Base-by-base conservation (phyloP, 92 coral and sea anemone species). In the Epizoanthus scotinus region DNA sequence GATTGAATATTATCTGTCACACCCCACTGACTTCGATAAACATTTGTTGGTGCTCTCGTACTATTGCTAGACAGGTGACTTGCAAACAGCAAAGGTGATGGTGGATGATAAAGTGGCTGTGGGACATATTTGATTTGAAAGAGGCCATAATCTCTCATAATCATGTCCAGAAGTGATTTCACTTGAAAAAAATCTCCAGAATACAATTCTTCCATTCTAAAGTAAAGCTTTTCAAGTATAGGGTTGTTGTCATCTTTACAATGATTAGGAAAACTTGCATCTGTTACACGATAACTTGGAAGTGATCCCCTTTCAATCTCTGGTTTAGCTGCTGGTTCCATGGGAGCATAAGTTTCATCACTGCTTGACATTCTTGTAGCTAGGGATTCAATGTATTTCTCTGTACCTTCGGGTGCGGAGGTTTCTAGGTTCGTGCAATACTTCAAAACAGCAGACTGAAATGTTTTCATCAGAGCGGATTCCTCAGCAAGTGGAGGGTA, bases 51-150 rank as follows among this genome's bases (percentile, higher is more conserved):
- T 25, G 8, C 64, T 8, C 24, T n/a, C 5, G 21, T 59, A 15
- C 25, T 25, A 15, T 2, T 59, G 64, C 19, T n/a, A 2, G 64
- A 59, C 17, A 18, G 64, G 8, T n/a, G 25, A 59, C 26, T 59
- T 21, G 19, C 64, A 8, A 59, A 59, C 64, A 59, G 64, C 6
- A 59, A 9, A 2, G 64, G 21, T n/a, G 64, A 59, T 14, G 64
- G 64, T 59, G 64, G 64, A 25, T 59, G 64, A 59, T 59, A 59
- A 9, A 20, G 64, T 0, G 64, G 64, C 64, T 59, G 64, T 59
- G 64, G 64, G n/a, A 59, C 64, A 20, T 59, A 59, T 26, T n/a
- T 59, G 18, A 59, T 59, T 0, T 9, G 18, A n/a, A 59, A 15
- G 9, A 59, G 64, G 6, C 64, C 64, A 59, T 59, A 59, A 15